These are phyloP conservation scores for Trichomycterus rosablanca DNA, from an alignment of 2,113 vertebrate genomes.

Conservation along the genomic window DNA sequence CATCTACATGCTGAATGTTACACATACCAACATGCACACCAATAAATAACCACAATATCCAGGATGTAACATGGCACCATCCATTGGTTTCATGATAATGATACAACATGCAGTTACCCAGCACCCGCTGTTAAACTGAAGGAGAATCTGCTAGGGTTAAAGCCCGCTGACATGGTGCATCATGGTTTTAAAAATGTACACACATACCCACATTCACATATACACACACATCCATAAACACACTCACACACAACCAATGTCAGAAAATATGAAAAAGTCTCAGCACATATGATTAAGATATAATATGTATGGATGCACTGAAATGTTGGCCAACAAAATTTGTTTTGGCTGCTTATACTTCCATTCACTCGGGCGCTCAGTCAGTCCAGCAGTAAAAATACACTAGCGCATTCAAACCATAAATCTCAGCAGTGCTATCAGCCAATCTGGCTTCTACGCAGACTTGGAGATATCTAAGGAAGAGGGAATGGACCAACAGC, in stretches of 20 bases:
- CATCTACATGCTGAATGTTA: background rate
- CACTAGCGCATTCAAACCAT: no score
- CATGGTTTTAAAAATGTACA: slow-evolving; percentile 5
- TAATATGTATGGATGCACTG: background rate
- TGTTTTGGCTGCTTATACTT: no score
- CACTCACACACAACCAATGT: background rate
- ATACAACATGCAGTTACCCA: slow-evolving; percentile 38
- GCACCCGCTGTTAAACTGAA: background rate
- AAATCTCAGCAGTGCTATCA: no score
- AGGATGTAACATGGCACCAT: slow-evolving; percentile 37
- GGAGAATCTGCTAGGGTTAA: no score
- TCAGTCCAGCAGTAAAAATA: no score
- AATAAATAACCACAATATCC: slow-evolving; percentile 34
- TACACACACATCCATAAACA: slow-evolving; percentile 3
- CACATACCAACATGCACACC: slow-evolving; percentile 30
- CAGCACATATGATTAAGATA: background rate
- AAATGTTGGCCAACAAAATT: slow-evolving; percentile 2
- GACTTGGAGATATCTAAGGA: no score
- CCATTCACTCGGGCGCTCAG: no score
- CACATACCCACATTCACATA: no score
- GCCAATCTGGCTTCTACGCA: no score
- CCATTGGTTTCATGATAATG: slow-evolving; percentile 33
- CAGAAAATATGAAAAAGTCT: background rate
- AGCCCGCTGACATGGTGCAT: no score
- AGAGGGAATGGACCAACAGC: no score